These are phyloP conservation scores for Lagodon rhomboides DNA, from an alignment of 2,797 vertebrate genomes.

Conservation along the genomic window DNA sequence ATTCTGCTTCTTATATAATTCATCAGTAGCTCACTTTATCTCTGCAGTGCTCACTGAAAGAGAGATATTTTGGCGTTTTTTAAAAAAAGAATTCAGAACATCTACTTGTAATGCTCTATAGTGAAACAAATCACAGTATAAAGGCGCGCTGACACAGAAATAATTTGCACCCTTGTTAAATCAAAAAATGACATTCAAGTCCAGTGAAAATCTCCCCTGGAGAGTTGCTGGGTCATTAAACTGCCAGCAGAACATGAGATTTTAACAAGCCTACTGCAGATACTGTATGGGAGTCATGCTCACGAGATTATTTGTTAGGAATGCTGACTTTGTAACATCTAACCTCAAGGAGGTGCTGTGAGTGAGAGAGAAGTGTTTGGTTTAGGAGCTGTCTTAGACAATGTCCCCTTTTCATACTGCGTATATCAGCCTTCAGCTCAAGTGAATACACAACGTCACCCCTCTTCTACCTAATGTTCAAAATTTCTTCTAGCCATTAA, in stretches of 20 bases:
- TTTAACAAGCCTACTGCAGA: slow-evolving; percentile 70
- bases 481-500: background rate
- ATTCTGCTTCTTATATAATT: slow-evolving; percentile 17
- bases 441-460: slow-evolving; percentile 21
- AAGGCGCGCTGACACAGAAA: background rate
- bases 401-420: slow-evolving; percentile 32
- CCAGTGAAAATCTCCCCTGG: slow-evolving; percentile 32
- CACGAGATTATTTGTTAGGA: slow-evolving; percentile 68
- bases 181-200: slow-evolving; percentile 31
- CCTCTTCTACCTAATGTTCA: background rate
- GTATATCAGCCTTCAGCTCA: slow-evolving; percentile 44
- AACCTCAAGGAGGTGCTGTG: slow-evolving; percentile 41
- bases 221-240: slow-evolving; percentile 62
- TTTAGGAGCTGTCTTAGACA: slow-evolving; percentile 42
- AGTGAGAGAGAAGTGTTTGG: slow-evolving; percentile 29
- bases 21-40: slow-evolving; percentile 27
- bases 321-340: slow-evolving; percentile 63
- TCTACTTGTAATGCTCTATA: slow-evolving; percentile 26
- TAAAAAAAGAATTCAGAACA: background rate
- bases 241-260: slow-evolving; percentile 65
- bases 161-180: slow-evolving; percentile 50
- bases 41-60: background rate
- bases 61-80: background rate
- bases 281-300: slow-evolving; percentile 52
- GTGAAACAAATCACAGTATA: slow-evolving; percentile 5